A percentile compares a stretch with the other conserved stretches of the same genome.
These are phyloP conservation scores for Hydrotaea diabolus DNA, from an alignment of 2,888 invertebrate genomes.

Conservation along the genomic window DNA sequence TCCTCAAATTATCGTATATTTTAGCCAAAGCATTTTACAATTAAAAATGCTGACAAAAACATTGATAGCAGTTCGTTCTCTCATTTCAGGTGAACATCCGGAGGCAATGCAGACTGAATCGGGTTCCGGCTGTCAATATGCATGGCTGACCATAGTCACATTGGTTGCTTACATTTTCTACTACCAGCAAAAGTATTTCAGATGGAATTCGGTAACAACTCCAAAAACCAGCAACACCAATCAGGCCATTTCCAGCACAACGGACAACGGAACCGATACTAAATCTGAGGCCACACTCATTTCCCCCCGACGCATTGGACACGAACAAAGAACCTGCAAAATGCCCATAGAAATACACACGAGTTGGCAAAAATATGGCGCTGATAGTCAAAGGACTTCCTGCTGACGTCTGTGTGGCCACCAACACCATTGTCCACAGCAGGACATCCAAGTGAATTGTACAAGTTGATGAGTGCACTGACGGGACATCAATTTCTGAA, in stretches of 20 bases:
- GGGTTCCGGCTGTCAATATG: conserved; percentile 79
- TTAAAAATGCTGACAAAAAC: conserved; percentile 77
- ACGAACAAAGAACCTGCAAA: not conserved
- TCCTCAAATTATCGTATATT: no score
- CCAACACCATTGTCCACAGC: not conserved
- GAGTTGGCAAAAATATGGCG: not conserved
- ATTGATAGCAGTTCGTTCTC: conserved; percentile 81
- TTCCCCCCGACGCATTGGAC: not conserved
- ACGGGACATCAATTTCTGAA: no score
- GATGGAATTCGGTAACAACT: conserved; percentile 5
- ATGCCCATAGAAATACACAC: not conserved
- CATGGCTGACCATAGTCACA: conserved; percentile 78
- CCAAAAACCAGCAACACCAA: not conserved
- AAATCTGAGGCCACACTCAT: conserved; percentile 1
- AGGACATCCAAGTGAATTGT: not conserved
- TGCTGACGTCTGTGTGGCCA: not conserved
- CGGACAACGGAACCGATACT: no score
- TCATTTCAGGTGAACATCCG: conserved; percentile 82
- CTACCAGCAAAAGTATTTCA: conserved; percentile 73
- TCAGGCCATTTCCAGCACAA: no score
- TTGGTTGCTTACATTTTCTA: conserved; percentile 76
- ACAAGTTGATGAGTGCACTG: conserved; percentile 10
- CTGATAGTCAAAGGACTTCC: not conserved
- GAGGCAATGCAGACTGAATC: conserved; percentile 81
- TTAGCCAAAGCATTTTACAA: conserved; percentile 32